phyloP scores from a whole-genome alignment of 1,140 invertebrate genomes.

The Babylonia areolata region DNA sequence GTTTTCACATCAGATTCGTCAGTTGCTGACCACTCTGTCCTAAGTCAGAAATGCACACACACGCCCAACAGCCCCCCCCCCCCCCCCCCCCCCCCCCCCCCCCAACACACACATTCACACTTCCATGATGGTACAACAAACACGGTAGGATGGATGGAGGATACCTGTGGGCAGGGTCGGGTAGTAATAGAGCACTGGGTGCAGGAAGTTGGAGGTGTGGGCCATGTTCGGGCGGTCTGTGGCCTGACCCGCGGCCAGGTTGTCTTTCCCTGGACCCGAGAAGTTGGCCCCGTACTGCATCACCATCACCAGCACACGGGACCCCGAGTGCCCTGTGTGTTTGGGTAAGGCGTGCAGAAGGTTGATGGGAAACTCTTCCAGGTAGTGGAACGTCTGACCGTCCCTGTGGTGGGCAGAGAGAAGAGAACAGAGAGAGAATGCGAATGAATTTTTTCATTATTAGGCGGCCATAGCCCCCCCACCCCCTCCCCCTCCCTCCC shows the following conservation, averaged over 20 bases:
- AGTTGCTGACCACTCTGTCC: too few species aligned
- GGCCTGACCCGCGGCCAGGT: slow-evolving; percentile 74
- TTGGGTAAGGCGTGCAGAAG: slow-evolving; percentile 72
- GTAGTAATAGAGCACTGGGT: slow-evolving; percentile 77
- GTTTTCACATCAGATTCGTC: too few species aligned
- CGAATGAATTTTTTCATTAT: too few species aligned
- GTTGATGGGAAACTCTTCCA: slow-evolving; percentile 77
- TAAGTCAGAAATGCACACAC: too few species aligned
- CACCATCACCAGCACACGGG: slow-evolving; percentile 71
- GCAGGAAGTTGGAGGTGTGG: slow-evolving; percentile 77
- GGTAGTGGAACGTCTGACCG: slow-evolving; percentile 60
- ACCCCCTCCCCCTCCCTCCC: too few species aligned
- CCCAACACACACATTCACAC: too few species aligned
- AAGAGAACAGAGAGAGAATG: too few species aligned
- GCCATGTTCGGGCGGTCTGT: slow-evolving; percentile 73
- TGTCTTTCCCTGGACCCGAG: slow-evolving; percentile 77
- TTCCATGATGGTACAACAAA: too few species aligned
- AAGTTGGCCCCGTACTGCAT: slow-evolving; percentile 77
- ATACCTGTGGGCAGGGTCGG: slow-evolving; percentile 73
- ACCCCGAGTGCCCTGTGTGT: slow-evolving; percentile 62
- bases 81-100: too few species aligned
- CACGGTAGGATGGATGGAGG: too few species aligned
- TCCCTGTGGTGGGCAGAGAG: slow-evolving; percentile 55
- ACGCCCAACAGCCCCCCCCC: too few species aligned
- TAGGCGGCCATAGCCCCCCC: too few species aligned